These are phyloP conservation scores for Zaprionus davidi DNA, from an alignment of 1,140 invertebrate species.

Conservation along the genomic window DNA sequence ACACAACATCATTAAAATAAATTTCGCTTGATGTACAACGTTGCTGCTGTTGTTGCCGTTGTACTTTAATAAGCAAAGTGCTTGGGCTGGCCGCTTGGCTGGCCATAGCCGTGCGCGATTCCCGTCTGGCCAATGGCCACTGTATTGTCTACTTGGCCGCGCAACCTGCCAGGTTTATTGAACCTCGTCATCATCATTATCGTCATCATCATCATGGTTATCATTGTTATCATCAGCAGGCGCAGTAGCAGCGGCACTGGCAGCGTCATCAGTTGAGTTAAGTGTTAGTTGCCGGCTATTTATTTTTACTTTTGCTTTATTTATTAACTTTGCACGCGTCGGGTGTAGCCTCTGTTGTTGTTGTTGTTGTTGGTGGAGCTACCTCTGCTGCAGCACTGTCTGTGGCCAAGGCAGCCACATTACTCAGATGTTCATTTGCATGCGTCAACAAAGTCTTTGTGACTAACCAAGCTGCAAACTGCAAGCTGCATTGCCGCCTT, in stretches of 20 bases:
- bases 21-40: constrained; percentile 74
- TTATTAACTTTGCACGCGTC: constrained; percentile 57
- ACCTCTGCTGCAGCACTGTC: constrained; percentile 34
- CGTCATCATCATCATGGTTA: constrained; percentile 8
- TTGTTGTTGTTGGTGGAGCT: constrained; percentile 5
- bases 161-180: constrained; percentile 64
- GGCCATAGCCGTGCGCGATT: constrained; percentile 11
- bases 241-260: constrained; percentile 5
- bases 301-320: constrained; percentile 52
- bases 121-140: constrained; percentile 50
- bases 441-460: constrained; percentile 62
- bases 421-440: constrained; percentile 61
- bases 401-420: constrained; percentile 40
- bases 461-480: constrained; percentile 52
- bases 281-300: constrained; percentile 66
- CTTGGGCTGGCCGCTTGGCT: constrained; percentile 74
- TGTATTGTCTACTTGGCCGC: constrained; percentile 73
- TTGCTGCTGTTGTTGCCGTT: constrained; percentile 45
- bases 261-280: constrained; percentile 56
- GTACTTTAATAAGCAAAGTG: constrained; percentile 81
- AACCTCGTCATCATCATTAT: constrained; percentile 47
- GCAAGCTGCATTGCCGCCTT: constrained; percentile 71
- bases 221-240: constrained; percentile 6
- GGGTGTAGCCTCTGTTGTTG: background rate
- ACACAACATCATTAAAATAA: constrained; percentile 82